Evolutionary conservation across 2,888 invertebrate species (phyloP), one percentile per base, ranked within the genome.

Genomic region (Calameuta idolon): DNA sequence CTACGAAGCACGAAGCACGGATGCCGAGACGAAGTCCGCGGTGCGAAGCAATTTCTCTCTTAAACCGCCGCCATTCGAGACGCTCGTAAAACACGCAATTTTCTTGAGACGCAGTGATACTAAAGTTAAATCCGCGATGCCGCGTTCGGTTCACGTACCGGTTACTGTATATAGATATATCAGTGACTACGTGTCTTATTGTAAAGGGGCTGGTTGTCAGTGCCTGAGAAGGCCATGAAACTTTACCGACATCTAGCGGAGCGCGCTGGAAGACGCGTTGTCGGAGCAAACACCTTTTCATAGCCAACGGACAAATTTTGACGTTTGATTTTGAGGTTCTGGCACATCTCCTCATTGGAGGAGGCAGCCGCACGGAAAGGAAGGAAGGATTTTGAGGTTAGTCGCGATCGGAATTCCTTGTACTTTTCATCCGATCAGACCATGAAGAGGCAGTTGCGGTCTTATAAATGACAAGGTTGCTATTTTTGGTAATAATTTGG

Each of bases 41-140:
- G 31, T 68, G 37, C 12, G 23, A 31, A 34, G 76, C 74, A 75
- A 71, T 77, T 79, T 78, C 71, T 78, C 71, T 76, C 40, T 78
- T 69, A 73, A 76, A 76, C 76, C 31, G 78, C 35, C 35, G 68
- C 71, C 75, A 75, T 30, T 34, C 31, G 76, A 69, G 37, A 30
- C 37, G 76, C 77, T 75, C 81, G 79, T 82, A 83, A 83, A 82
- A 80, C 81, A 81, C 77, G 81, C 79, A 76, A 77, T 79, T 79
- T 77, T 79, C 79, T 73, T 77, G 55, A 76, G 76, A 23, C 78
- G 76, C 73, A 76, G 69, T 77, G 79, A 82, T 82, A 80, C 80
- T 84, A 83, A 82, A 84, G 80, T 82, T 84, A 80, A 81, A 84
- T 82, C 83, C 81, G 79, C 76, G 79, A 79, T 79, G 79, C 73